Evolutionary conservation across 2,888 invertebrate genomes (phyloP), one percentile per base, ranked within the genome.

Genomic region (Cerceris rybyensis): DNA sequence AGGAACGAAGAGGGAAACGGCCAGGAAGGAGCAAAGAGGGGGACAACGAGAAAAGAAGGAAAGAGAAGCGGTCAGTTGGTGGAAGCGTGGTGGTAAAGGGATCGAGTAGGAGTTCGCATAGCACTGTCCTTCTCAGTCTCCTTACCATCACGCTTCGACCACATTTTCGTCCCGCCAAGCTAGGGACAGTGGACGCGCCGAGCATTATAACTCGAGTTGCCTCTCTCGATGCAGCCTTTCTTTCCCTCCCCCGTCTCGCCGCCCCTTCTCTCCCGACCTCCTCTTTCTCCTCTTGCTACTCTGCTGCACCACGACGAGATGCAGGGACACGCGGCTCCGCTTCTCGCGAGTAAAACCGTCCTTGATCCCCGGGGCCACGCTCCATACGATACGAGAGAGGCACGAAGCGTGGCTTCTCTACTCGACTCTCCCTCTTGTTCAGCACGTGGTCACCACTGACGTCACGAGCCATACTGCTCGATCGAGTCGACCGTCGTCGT

Each of bases 281-380:
- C 16, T 57, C 81, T 63, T 72, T 75, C 76, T 73, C 60, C 54
- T 64, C 59, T 71, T 49, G 55, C 39, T 5, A 52, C 61, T 72
- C 75, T 68, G 71, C 78, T 78, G 70, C 79, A 81, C 74, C 83
- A 81, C 82, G 75, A 76, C 77, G 81, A 78, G 85, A 84, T 84
- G 80, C 84, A 86, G 84, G 81, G 82, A 85, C 85, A 82, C 83
- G 85, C 85, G 87, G 87, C 80, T 82, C 83, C 85, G 86, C 86
- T 88, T 85, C 87, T 82, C 85, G 87, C 89, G 90, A 90, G 90
- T 90, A 90, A 89, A 90, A 90, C 88, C 91, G 90, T 91, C 91
- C 91, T 91, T 91, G 91, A 91, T 91, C 91, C 90, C 88, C 86
- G 88, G 28, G 89, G 90, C 90, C 91, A 90, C 90, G 88, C 88